These are phyloP conservation scores for Phocides pigmalion DNA, from an alignment of 1,140 invertebrate species.

Conservation along the genomic window DNA sequence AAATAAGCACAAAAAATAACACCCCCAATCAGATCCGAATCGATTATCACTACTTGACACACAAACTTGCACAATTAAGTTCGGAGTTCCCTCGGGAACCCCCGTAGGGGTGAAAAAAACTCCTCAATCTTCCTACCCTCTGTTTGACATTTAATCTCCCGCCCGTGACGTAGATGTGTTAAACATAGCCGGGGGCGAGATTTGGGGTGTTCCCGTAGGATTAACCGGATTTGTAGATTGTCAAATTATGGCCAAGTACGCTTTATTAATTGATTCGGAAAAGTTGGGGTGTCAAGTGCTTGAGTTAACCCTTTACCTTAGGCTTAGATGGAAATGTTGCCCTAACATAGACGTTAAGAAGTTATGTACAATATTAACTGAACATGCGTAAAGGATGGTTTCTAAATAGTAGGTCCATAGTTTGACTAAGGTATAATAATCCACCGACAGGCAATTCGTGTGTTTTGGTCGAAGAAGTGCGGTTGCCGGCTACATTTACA, in stretches of 20 bases:
- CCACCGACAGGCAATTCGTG: too few relatives aligned
- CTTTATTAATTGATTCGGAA: conserved; percentile 36
- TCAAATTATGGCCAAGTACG: conserved; percentile 39
- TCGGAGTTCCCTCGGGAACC: conserved; percentile 31
- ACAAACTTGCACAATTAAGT: conserved; percentile 47
- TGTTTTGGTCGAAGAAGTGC: too few relatives aligned
- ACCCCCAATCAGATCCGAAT: conserved; percentile 9
- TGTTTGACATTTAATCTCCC: conserved; percentile 53
- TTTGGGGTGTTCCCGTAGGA: conserved; percentile 33
- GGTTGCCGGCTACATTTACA: too few relatives aligned
- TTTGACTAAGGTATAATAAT: too few relatives aligned
- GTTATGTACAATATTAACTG: not conserved
- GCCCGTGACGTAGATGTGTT: conserved; percentile 49
- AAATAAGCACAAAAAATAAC: conserved; percentile 1
- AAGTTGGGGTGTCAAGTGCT: conserved; percentile 28
- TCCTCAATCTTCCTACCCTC: conserved; percentile 48
- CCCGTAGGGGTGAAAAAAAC: conserved; percentile 45
- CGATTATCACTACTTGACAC: conserved; percentile 48
- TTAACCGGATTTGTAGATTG: conserved; percentile 42
- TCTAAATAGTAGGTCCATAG: too few relatives aligned
- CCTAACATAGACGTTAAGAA: not conserved
- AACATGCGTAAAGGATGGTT: too few relatives aligned
- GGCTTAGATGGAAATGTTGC: not conserved
- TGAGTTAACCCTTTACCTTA: conserved; percentile 3
- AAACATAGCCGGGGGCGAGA: conserved; percentile 41